Percentiles rank a stretch among this genome's conserved stretches.
Evolutionary conservation across 2,797 vertebrate species (phyloP).

Genomic region (Odontamblyopus rebecca): DNA sequence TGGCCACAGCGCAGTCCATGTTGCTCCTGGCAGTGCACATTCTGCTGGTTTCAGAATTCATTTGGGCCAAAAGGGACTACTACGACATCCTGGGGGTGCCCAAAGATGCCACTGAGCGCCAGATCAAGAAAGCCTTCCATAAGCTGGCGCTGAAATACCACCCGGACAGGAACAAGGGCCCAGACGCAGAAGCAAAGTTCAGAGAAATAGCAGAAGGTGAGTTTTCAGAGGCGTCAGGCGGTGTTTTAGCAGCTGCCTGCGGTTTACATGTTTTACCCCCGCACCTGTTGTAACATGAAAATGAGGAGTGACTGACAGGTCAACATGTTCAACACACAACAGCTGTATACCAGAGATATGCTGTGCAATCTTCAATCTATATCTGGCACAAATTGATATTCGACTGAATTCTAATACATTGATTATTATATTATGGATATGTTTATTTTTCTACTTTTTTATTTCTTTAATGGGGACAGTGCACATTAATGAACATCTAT

Average conservation of each 20-base stretch:
- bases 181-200: conserved; percentile 91
- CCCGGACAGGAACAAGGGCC: conserved; percentile 94
- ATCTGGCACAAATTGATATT: not conserved
- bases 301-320: not conserved
- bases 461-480: too few relatives aligned
- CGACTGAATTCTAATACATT: not conserved
- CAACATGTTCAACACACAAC: not conserved
- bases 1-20: conserved; percentile 87
- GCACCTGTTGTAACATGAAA: not conserved
- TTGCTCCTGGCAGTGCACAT: conserved; percentile 87
- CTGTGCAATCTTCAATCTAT: too few relatives aligned
- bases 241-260: not conserved
- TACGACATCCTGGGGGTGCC: conserved; percentile 93
- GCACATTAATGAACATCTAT: too few relatives aligned
- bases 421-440: too few relatives aligned
- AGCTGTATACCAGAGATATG: not conserved
- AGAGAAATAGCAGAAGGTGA: conserved; percentile 93
- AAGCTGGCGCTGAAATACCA: conserved; percentile 95
- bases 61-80: conserved; percentile 90
- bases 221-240: not conserved
- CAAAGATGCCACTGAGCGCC: conserved; percentile 89
- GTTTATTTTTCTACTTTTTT: too few relatives aligned
- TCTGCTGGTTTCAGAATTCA: conserved; percentile 93
- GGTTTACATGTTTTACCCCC: not conserved
- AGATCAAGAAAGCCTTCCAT: conserved; percentile 98